phyloP scores from a whole-genome alignment of 1,140 invertebrate genomes.

The Zaprionus lachaisei region DNA sequence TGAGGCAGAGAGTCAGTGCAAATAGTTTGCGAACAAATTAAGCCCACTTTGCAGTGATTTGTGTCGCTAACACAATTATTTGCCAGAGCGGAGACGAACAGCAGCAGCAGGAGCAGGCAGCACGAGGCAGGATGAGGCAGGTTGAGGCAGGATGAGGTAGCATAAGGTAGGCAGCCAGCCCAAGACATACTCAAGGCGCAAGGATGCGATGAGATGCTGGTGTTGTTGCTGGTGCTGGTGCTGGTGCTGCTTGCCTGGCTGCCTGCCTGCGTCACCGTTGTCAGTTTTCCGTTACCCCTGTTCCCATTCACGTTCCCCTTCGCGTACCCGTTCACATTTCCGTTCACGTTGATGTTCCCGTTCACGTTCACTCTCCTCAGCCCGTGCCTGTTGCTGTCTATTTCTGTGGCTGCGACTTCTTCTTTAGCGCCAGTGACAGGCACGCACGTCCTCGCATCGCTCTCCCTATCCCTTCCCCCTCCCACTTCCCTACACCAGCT shows the following conservation, averaged over 20 bases:
- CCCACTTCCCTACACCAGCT: background rate
- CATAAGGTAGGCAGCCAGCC: background rate
- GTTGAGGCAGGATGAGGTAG: background rate
- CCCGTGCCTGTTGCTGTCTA: background rate
- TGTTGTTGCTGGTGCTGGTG: background rate
- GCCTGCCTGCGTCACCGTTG: background rate
- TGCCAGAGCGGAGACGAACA: slow-evolving; percentile 42
- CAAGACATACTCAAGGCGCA: background rate
- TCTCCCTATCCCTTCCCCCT: background rate
- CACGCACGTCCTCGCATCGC: background rate
- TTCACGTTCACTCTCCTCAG: background rate
- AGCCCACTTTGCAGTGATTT: slow-evolving; percentile 77
- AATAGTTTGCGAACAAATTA: slow-evolving; percentile 78
- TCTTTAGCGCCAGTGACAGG: slow-evolving; percentile 1
- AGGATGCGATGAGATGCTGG: slow-evolving; percentile 1
- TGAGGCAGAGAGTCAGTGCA: slow-evolving; percentile 34
- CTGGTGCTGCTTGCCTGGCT: background rate
- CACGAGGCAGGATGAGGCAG: background rate
- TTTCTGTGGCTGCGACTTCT: slow-evolving; percentile 9
- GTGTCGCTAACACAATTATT: slow-evolving; percentile 77
- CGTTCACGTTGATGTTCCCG: background rate
- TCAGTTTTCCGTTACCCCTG: background rate
- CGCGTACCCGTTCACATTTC: background rate
- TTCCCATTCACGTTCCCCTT: background rate
- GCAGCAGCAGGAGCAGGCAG: background rate